Evolutionary conservation across 1,140 invertebrate species (phyloP).

Genomic region (Leptoteleia sp.): DNA sequence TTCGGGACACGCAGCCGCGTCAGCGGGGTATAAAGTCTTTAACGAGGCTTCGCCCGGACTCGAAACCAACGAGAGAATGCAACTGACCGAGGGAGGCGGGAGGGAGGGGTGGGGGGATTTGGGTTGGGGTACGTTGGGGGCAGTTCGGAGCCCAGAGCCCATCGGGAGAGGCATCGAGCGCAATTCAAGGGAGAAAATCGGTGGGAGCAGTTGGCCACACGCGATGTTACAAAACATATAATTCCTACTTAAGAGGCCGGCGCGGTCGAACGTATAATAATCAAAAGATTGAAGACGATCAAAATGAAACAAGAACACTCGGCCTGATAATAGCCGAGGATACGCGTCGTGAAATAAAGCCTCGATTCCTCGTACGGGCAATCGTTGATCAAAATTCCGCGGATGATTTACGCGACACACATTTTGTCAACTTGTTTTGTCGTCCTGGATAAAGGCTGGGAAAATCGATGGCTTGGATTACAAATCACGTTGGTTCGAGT

Average conservation of each 20-base stretch:
- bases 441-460: no score
- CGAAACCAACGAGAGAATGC: conserved; percentile 33
- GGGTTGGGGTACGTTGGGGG: background rate
- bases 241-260: conserved; percentile 58
- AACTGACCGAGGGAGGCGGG: conserved; percentile 28
- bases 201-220: conserved; percentile 57
- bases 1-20: conserved; percentile 35
- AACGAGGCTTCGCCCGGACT: conserved; percentile 3
- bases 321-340: conserved; percentile 13
- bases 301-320: conserved; percentile 35
- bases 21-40: conserved; percentile 44
- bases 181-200: conserved; percentile 31
- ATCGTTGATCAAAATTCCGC: conserved; percentile 2
- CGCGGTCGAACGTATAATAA: conserved; percentile 17
- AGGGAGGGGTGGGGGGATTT: no score
- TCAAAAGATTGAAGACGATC: conserved; percentile 32
- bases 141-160: conserved; percentile 9
- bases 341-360: conserved; percentile 4
- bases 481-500: no score
- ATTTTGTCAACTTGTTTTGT: no score
- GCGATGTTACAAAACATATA: conserved; percentile 65
- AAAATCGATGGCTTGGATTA: no score
- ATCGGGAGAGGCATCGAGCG: conserved; percentile 17
- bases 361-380: background rate
- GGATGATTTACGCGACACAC: no score